These are phyloP conservation scores for Temnopleurus reevesii DNA, from an alignment of 53 echinoderm and acorn worm genomes.

Conservation along the genomic window DNA sequence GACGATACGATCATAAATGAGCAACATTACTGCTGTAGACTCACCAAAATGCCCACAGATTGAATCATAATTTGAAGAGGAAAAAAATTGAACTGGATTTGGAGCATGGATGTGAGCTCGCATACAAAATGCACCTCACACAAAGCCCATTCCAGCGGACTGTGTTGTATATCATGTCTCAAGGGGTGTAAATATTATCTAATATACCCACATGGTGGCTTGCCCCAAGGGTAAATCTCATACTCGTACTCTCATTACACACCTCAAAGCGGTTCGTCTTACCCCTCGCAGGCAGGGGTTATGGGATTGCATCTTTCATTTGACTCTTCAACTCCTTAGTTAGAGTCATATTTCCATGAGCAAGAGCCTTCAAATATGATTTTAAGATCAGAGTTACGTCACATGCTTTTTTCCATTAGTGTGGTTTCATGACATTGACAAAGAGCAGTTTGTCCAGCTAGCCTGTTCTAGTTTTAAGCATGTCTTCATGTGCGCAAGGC, in stretches of 20 bases:
- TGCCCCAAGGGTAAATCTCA: slow-evolving; percentile 1
- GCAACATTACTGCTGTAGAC: not conserved
- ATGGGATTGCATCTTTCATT: slow-evolving; percentile 15
- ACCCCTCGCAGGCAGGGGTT: slow-evolving; percentile 34
- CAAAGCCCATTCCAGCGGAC: slow-evolving; percentile 29
- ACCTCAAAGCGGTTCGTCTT: slow-evolving; percentile 36
- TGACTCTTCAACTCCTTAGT: too few species aligned
- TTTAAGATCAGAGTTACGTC: too few species aligned
- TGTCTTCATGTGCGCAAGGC: too few species aligned
- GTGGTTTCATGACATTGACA: too few species aligned
- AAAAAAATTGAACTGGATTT: not conserved
- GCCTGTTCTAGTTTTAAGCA: too few species aligned
- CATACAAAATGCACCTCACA: slow-evolving; percentile 40
- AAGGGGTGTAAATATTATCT: slow-evolving; percentile 46
- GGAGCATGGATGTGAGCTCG: slow-evolving; percentile 5
- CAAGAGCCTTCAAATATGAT: too few species aligned
- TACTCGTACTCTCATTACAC: slow-evolving; percentile 17
- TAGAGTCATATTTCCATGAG: too few species aligned
- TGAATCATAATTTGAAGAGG: not conserved
- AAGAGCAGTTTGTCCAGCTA: too few species aligned
- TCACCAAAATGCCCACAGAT: not conserved
- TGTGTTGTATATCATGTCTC: slow-evolving; percentile 29
- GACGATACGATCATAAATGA: not conserved
- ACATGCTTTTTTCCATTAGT: too few species aligned
- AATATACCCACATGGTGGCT: slow-evolving; percentile 46